A percentile compares a stretch with the other conserved stretches of the same genome.
These are phyloP conservation scores for Branchellion lobata DNA, from an alignment of 2,888 invertebrate genomes.

Conservation along the genomic window DNA sequence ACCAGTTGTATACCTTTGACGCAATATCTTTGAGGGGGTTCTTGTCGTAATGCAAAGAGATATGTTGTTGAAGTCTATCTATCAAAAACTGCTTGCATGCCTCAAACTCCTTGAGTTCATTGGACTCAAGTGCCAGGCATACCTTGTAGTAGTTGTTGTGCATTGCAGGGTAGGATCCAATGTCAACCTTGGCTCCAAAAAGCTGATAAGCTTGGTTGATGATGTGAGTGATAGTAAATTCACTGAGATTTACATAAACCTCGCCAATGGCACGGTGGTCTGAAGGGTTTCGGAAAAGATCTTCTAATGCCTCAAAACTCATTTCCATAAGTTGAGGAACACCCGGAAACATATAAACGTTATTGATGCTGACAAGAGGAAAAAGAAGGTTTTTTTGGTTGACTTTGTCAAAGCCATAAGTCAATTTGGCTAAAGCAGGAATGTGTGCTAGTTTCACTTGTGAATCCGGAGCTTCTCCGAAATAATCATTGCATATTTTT, in stretches of 20 bases:
- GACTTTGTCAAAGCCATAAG: constrained; percentile 64
- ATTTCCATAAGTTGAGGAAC: constrained; percentile 67
- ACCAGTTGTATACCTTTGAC: constrained; percentile 54
- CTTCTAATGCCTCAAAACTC: constrained; percentile 62
- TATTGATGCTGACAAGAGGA: constrained; percentile 65
- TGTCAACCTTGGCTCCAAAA: constrained; percentile 64
- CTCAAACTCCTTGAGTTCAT: constrained; percentile 58
- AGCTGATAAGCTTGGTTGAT: constrained; percentile 64
- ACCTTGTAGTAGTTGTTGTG: constrained; percentile 66
- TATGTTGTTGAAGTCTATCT: constrained; percentile 33
- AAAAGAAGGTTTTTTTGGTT: constrained; percentile 64
- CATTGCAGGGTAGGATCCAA: constrained; percentile 68
- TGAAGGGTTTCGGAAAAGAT: constrained; percentile 58
- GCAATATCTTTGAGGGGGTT: constrained; percentile 60
- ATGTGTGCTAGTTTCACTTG: constrained; percentile 63
- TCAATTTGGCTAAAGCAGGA: constrained; percentile 63
- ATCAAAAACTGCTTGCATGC: constrained; percentile 57
- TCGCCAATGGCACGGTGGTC: constrained; percentile 57
- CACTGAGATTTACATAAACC: constrained; percentile 60
- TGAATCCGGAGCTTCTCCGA: constrained; percentile 58
- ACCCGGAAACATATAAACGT: constrained; percentile 74
- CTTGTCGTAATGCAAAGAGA: constrained; percentile 63
- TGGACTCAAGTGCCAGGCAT: constrained; percentile 66
- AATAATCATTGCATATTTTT: constrained; percentile 59
- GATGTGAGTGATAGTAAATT: constrained; percentile 62